Conservation (phyloP, 2,888 invertebrate species). For the Balanococcus diminutus region DNA sequence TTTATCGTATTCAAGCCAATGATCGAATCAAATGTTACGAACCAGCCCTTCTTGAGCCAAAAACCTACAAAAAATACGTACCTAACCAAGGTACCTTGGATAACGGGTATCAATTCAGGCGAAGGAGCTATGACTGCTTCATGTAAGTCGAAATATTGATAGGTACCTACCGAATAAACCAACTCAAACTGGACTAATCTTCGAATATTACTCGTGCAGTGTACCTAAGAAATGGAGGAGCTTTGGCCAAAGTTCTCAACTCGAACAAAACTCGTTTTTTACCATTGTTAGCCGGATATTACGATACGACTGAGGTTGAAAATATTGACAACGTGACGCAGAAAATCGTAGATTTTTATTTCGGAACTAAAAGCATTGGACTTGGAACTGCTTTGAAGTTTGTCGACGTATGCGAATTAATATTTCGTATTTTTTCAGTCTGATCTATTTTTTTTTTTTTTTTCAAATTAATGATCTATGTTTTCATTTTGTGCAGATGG, state of each 20-base stretch:
- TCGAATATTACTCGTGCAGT: too few species aligned
- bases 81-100: slow-evolving; percentile 28
- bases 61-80: neutral
- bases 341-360: neutral
- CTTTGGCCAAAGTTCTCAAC: neutral
- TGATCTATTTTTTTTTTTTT: neutral
- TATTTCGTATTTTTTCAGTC: neutral
- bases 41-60: neutral
- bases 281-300: neutral
- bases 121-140: slow-evolving; percentile 39
- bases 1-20: neutral
- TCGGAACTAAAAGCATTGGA: neutral
- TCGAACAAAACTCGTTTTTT: neutral
- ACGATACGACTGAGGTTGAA: neutral
- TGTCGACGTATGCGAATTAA: neutral
- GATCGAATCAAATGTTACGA: neutral
- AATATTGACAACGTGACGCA: neutral
- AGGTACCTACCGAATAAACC: too few species aligned
- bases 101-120: slow-evolving; percentile 46
- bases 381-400: neutral
- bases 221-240: neutral
- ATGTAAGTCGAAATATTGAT: neutral
- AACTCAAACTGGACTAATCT: too few species aligned
- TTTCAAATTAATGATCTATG: neutral
- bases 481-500: neutral